Percentiles rank a stretch among this genome's conserved stretches.
phyloP scores from a whole-genome alignment of 2,797 vertebrate genomes.

The Pangasius mekongensis region DNA sequence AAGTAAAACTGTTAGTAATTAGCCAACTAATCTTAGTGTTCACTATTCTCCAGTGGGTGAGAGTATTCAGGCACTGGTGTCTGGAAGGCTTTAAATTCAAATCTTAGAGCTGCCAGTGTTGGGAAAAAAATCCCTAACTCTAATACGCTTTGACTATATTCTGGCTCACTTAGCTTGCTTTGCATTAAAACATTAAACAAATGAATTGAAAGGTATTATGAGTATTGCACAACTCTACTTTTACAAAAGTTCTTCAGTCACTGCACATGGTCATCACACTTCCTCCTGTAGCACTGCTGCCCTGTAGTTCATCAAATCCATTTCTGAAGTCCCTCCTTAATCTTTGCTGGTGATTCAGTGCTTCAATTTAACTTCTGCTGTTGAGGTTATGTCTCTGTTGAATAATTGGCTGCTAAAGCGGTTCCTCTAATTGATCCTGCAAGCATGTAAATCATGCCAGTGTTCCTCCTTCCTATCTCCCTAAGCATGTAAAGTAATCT shows the following conservation, averaged over 20 bases:
- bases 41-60: not conserved
- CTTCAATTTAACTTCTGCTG: slow-evolving; percentile 47
- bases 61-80: not conserved
- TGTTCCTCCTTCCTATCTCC: slow-evolving; percentile 67
- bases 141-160: not conserved
- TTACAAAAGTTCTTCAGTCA: not conserved
- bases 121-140: not conserved
- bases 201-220: not conserved
- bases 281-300: not conserved
- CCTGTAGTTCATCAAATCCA: not conserved
- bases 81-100: not conserved
- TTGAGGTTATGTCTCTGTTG: slow-evolving; percentile 67
- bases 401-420: slow-evolving; percentile 71
- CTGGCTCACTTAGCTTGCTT: not conserved
- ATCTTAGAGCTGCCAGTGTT: not conserved
- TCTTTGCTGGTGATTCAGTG: slow-evolving; percentile 48
- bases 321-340: slow-evolving; percentile 17
- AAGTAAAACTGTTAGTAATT: not conserved
- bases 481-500: slow-evolving; percentile 66
- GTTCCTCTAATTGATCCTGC: slow-evolving; percentile 76
- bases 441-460: slow-evolving; percentile 75
- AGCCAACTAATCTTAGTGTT: not conserved
- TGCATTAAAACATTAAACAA: not conserved
- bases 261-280: not conserved
- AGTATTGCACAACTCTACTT: not conserved